Conservation (phyloP, 2,113 vertebrate genomes). For the Oncorhynchus kisutch region DNA sequence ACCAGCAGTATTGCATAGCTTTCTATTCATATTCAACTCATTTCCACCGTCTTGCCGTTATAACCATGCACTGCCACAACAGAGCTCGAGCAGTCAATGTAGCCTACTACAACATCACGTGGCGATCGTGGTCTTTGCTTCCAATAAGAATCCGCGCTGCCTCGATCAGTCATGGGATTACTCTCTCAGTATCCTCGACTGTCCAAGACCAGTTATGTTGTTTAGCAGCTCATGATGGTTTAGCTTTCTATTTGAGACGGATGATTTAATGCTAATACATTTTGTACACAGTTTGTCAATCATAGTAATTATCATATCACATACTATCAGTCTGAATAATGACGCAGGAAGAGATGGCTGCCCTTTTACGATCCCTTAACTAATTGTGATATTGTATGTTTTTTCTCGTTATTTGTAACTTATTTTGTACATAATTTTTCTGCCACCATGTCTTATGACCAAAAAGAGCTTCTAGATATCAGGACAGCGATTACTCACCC, state of each 20-base stretch:
- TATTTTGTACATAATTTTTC: too few species aligned
- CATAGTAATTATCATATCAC: too few species aligned
- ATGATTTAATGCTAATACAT: background rate
- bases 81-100: slow-evolving; percentile 47
- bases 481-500: too few species aligned
- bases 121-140: slow-evolving; percentile 46
- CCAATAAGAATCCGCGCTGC: slow-evolving; percentile 64
- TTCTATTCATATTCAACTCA: background rate
- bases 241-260: background rate
- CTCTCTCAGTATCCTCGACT: too few species aligned
- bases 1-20: background rate
- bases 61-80: slow-evolving; percentile 39
- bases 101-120: slow-evolving; percentile 29
- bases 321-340: too few species aligned
- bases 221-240: background rate
- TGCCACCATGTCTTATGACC: too few species aligned
- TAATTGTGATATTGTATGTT: too few species aligned
- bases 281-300: too few species aligned
- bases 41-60: slow-evolving; percentile 10
- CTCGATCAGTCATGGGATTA: background rate
- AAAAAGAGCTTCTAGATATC: too few species aligned
- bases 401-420: too few species aligned
- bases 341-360: too few species aligned
- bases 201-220: background rate
- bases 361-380: too few species aligned